Evolutionary conservation across 2,888 invertebrate genomes (phyloP).

Genomic region (Andrena flavipes): DNA sequence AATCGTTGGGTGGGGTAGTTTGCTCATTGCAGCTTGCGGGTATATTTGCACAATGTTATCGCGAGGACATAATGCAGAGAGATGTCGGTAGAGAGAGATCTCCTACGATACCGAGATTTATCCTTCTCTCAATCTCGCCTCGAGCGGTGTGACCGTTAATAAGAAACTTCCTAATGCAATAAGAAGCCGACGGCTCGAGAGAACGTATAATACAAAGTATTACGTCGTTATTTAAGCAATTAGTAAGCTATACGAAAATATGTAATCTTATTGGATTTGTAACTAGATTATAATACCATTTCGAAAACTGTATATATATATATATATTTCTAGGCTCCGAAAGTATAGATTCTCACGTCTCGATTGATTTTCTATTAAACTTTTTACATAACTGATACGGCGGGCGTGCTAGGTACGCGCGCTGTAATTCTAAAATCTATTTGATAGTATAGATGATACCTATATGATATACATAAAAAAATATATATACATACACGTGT

Average conservation of each 20-base stretch:
- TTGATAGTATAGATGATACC: conserved; percentile 30
- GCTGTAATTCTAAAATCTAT: conserved; percentile 20
- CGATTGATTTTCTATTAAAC: conserved; percentile 59
- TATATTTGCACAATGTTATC: conserved; percentile 26
- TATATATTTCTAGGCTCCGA: conserved; percentile 37
- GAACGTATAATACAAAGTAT: conserved; percentile 53
- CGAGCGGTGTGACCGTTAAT: conserved; percentile 5
- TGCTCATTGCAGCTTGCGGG: conserved; percentile 12
- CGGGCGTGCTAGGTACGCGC: conserved; percentile 11
- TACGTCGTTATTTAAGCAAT: conserved; percentile 43
- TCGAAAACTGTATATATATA: conserved; percentile 26
- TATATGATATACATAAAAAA: neutral
- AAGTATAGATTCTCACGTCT: conserved; percentile 35
- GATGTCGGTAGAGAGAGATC: neutral
- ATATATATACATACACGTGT: conserved; percentile 12
- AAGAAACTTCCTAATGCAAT: conserved; percentile 12
- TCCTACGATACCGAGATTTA: neutral
- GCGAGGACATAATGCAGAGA: neutral
- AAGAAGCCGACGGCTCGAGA: conserved; percentile 13
- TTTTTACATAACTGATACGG: conserved; percentile 51
- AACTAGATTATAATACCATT: conserved; percentile 25
- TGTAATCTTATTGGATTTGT: conserved; percentile 40
- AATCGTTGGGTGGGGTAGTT: neutral
- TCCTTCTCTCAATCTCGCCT: neutral
- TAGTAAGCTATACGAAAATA: conserved; percentile 5